Base-by-base conservation (phyloP, 2,888 invertebrate species). In the Amphipyra tragopoginis region DNA sequence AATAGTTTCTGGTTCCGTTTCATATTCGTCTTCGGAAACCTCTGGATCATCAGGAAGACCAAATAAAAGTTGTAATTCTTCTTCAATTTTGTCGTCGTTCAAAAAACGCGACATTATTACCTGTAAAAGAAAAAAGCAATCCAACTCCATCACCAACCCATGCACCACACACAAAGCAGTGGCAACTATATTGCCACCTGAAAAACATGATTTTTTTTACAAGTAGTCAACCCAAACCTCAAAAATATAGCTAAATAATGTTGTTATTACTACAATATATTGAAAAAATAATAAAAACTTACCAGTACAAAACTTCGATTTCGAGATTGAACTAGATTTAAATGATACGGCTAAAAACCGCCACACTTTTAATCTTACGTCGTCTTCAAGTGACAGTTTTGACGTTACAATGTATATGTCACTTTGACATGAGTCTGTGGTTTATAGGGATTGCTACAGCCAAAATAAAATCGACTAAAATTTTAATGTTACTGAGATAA, bases 121-220 rank as follows among this genome's bases (percentile, higher is more conserved):
- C 49, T 56, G 48, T n/a, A 56, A 43, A 33, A 56, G 40, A 55
- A 50, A 44, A 38, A 44, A 26, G 5, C 48, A 29, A 38, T 14
- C 14, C 43, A 38, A 54, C 26, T 54, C 45, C 45, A 54, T 36
- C 44, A 54, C 42, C 56, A 50, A 50, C n/a, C 38, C 49, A 57
- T 39, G 49, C 50, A 57, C 44, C 47, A n/a, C 21, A 36, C 48
- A 48, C 33, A 48, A 26, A 26, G 58, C 45, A 51, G 58, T 51
- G 51, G 52, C 59, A 59, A 53, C n/a, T 59, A 59, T 59, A 59
- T 52, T 58, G 58, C 58, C 59, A 59, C 52, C 59, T 48, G 21
- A 49, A 38, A 40, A 48, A 59, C 40, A 11, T 26, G 15, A 11
- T 11, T 33, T 53, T 53, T 44, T 48, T 15, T 36, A 40, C 42